Percentiles rank a stretch among this genome's conserved stretches.
Evolutionary conservation across 2,113 vertebrate genomes (phyloP).

Genomic region (Hiodon alosoides): DNA sequence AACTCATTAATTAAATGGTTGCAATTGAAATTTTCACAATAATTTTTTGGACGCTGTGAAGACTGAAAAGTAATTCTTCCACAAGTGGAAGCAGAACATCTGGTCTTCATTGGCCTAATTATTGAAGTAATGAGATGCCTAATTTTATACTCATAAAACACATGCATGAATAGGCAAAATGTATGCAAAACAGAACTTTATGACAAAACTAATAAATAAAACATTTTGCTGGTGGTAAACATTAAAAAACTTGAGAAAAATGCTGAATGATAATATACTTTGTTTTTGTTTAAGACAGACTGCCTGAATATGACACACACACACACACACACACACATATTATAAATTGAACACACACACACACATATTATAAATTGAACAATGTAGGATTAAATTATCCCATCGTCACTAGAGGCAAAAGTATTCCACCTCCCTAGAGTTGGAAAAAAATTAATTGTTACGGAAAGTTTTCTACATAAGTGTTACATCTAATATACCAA

Average conservation of each 20-base stretch:
- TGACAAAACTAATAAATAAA: conserved; percentile 81
- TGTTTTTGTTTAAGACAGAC: too few relatives aligned
- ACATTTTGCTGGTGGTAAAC: conserved; percentile 68
- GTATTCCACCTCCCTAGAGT: too few relatives aligned
- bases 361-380: too few relatives aligned
- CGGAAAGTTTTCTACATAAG: too few relatives aligned
- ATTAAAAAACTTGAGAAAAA: conserved; percentile 52
- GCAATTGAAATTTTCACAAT: conserved; percentile 47
- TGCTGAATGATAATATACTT: conserved; percentile 45
- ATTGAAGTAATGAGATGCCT: conserved; percentile 86
- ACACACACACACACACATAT: too few relatives aligned
- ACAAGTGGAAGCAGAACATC: conserved; percentile 70
- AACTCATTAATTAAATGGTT: conserved; percentile 37
- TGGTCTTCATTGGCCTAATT: conserved; percentile 88
- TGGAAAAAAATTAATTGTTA: too few relatives aligned
- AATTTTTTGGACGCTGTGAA: conserved; percentile 60
- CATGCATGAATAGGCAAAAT: conserved; percentile 74
- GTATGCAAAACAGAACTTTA: conserved; percentile 69
- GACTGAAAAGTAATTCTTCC: conserved; percentile 57
- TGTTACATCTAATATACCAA: too few relatives aligned
- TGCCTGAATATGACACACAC: too few relatives aligned
- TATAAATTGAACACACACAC: too few relatives aligned
- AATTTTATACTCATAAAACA: conserved; percentile 79
- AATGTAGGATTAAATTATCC: too few relatives aligned
- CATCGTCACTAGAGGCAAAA: too few relatives aligned